Conservation (phyloP, 2,797 vertebrate species). For the Eulemur mongoz region DNA sequence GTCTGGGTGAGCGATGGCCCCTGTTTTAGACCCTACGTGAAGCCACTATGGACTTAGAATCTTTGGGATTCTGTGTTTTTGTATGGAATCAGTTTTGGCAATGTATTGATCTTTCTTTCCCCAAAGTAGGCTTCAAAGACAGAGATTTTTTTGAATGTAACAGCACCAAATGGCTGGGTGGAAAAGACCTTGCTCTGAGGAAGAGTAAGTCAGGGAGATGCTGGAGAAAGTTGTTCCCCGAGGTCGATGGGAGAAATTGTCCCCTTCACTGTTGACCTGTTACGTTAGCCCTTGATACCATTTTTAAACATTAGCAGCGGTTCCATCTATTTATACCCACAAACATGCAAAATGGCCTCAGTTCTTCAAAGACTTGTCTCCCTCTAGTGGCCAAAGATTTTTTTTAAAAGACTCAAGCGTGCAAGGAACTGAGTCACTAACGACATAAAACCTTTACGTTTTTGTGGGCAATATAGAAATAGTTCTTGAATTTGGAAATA, state of each 20-base stretch:
- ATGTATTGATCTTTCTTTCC: not conserved
- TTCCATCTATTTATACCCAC: not conserved
- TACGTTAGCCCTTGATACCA: not conserved
- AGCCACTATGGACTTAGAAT: not conserved
- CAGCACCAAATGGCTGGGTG: too few relatives aligned
- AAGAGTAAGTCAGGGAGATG: accelerated
- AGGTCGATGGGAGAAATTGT: not conserved
- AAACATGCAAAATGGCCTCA: not conserved
- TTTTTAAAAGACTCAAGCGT: not conserved
- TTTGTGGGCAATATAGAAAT: not conserved
- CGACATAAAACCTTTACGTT: not conserved
- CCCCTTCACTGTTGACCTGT: not conserved
- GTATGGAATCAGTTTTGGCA: not conserved
- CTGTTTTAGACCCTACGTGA: accelerated
- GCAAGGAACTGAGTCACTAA: not conserved
- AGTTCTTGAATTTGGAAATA: not conserved
- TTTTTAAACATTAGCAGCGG: not conserved
- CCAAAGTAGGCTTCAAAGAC: not conserved
- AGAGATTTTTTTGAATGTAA: not conserved
- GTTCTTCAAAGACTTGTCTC: conserved; percentile 57
- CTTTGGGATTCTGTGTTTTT: not conserved
- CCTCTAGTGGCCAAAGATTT: conserved; percentile 61
- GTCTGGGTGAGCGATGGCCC: not conserved
- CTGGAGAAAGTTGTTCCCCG: accelerated
- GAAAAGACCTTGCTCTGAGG: not conserved